A percentile compares a stretch with the other conserved stretches of the same genome.
phyloP scores from a whole-genome alignment of 2,888 invertebrate genomes.

The Pelosia muscerda region DNA sequence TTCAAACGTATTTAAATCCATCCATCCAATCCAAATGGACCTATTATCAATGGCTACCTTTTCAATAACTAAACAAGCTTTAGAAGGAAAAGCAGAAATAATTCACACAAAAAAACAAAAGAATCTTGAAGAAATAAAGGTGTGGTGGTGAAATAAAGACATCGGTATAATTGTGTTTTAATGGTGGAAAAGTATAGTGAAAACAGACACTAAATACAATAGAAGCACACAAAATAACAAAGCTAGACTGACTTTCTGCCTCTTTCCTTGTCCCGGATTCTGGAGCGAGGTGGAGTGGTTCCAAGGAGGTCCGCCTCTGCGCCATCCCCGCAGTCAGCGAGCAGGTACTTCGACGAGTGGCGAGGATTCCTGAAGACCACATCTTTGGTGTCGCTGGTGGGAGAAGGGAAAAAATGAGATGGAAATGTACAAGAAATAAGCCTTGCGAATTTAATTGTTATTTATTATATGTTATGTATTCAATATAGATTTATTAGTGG shows the following conservation, averaged over 20 bases:
- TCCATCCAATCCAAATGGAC: too few relatives aligned
- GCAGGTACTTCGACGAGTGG: constrained; percentile 65
- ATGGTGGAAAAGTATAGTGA: not conserved
- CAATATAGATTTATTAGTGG: too few relatives aligned
- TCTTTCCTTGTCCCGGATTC: constrained; percentile 89
- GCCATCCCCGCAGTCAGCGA: constrained; percentile 78
- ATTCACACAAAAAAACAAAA: too few relatives aligned
- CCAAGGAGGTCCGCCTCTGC: constrained; percentile 89
- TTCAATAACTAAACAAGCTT: not conserved
- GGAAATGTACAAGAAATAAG: not conserved
- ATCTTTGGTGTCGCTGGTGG: constrained; percentile 68
- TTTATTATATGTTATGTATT: too few relatives aligned
- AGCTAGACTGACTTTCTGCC: constrained; percentile 74
- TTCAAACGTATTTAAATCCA: too few relatives aligned
- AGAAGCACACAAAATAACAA: not conserved
- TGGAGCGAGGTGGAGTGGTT: constrained; percentile 92
- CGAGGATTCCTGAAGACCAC: constrained; percentile 74
- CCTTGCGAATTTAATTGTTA: not conserved
- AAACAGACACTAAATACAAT: not conserved
- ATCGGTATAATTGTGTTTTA: not conserved
- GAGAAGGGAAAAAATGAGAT: constrained; percentile 12
- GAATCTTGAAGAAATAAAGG: not conserved
- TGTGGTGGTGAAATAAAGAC: not conserved
- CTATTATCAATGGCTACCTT: too few relatives aligned
- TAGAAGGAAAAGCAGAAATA: not conserved